A percentile compares a stretch with the other conserved stretches of the same genome.
These are phyloP conservation scores for Ophion ventricosus DNA, from an alignment of 2,888 invertebrate genomes.

Conservation along the genomic window DNA sequence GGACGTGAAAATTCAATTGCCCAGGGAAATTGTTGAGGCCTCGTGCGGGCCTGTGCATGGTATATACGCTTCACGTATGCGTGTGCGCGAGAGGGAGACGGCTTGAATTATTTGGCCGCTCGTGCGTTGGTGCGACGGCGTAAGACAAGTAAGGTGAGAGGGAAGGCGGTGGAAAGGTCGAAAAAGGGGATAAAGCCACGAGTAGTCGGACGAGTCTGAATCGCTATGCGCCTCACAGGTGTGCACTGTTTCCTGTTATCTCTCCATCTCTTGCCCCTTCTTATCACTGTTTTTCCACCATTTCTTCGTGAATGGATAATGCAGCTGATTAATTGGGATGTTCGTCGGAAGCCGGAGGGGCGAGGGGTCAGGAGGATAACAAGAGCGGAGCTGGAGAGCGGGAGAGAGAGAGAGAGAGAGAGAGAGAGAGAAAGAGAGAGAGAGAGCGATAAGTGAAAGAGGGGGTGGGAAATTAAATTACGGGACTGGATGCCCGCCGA, in stretches of 20 bases:
- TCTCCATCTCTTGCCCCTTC: neutral
- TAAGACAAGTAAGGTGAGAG: neutral
- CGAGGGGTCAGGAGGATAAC: neutral
- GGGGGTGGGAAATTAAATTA: slow-evolving; percentile 74
- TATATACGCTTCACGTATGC: neutral
- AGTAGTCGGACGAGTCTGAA: slow-evolving; percentile 6
- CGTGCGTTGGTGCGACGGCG: too few relatives aligned
- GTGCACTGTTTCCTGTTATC: slow-evolving; percentile 1
- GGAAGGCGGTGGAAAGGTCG: neutral
- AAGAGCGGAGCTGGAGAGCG: neutral
- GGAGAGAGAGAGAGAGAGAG: slow-evolving; percentile 52
- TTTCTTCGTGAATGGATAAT: neutral
- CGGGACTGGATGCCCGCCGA: slow-evolving; percentile 71
- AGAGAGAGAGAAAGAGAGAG: slow-evolving; percentile 45
- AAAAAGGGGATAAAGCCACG: neutral
- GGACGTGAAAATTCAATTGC: slow-evolving; percentile 3
- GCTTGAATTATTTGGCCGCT: too few relatives aligned
- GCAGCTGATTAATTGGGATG: neutral
- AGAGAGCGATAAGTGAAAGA: slow-evolving; percentile 61
- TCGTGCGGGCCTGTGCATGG: too few relatives aligned
- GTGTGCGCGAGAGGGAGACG: neutral
- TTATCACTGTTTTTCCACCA: slow-evolving; percentile 1
- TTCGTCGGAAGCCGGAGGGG: neutral
- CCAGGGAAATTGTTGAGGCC: neutral
- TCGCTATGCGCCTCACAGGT: too few relatives aligned